These are phyloP conservation scores for Malaclemys terrapin DNA, from an alignment of 2,113 vertebrate genomes.

Conservation along the genomic window DNA sequence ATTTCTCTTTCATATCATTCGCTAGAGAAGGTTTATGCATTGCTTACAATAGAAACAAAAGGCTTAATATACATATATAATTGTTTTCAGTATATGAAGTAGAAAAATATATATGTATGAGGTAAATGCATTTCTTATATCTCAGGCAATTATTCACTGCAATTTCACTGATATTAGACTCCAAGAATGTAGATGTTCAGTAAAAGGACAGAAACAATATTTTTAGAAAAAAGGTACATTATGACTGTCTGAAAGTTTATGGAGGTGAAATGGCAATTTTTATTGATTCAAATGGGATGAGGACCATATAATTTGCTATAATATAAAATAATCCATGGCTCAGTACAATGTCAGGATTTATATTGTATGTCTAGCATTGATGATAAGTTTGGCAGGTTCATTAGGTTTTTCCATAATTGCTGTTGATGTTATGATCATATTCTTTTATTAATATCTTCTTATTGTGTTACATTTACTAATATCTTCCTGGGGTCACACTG, in stretches of 20 bases:
- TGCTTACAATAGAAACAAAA: slow-evolving; percentile 31
- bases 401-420: slow-evolving; percentile 45
- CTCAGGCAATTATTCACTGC: neutral
- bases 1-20: slow-evolving; percentile 49
- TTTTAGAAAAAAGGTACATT: slow-evolving; percentile 13
- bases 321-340: neutral
- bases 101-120: neutral
- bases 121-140: slow-evolving; percentile 14
- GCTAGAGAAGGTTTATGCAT: slow-evolving; percentile 24
- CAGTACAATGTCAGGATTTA: slow-evolving; percentile 45
- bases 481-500: neutral
- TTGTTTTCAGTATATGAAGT: slow-evolving; percentile 4
- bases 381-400: slow-evolving; percentile 53
- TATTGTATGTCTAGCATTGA: slow-evolving; percentile 31
- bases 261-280: slow-evolving; percentile 35
- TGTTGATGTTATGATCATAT: neutral
- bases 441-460: slow-evolving; percentile 19
- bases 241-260: slow-evolving; percentile 36
- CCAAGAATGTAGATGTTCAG: neutral
- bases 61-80: neutral
- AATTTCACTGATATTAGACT: neutral
- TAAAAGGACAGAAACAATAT: slow-evolving; percentile 8
- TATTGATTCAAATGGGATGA: slow-evolving; percentile 42
- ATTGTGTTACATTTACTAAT: neutral
- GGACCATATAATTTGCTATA: slow-evolving; percentile 34